Evolutionary conservation across 2,888 invertebrate genomes (phyloP).

Genomic region (Prionchulus punctatus): DNA sequence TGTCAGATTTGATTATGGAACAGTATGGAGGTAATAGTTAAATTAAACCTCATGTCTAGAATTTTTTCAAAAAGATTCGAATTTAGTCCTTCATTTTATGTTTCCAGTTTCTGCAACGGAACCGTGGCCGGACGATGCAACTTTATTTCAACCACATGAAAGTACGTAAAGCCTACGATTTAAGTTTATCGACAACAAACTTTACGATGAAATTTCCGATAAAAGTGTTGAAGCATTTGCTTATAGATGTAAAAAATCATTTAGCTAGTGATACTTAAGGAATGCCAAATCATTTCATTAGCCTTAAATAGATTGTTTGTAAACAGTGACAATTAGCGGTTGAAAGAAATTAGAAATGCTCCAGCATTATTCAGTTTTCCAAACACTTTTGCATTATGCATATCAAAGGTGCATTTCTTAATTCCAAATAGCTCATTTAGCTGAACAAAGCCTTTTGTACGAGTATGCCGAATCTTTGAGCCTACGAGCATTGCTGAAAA

Average conservation of each 20-base stretch:
- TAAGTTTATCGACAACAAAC: too few relatives aligned
- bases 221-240: too few relatives aligned
- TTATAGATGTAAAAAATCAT: too few relatives aligned
- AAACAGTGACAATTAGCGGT: too few relatives aligned
- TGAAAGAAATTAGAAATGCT: too few relatives aligned
- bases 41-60: neutral
- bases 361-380: too few relatives aligned
- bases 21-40: neutral
- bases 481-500: constrained; percentile 77
- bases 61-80: neutral
- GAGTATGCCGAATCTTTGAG: constrained; percentile 85
- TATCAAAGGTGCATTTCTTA: too few relatives aligned
- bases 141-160: constrained; percentile 71
- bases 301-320: too few relatives aligned
- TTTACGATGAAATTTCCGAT: too few relatives aligned
- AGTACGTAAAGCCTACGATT: too few relatives aligned
- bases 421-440: constrained; percentile 36
- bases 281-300: neutral
- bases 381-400: neutral
- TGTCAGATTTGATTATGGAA: neutral
- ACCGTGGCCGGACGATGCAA: constrained; percentile 74
- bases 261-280: too few relatives aligned
- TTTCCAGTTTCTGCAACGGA: constrained; percentile 49
- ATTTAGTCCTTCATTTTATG: too few relatives aligned
- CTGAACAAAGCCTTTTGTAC: constrained; percentile 77